Evolutionary conservation across 2,888 invertebrate species (phyloP).

Genomic region (Dione juno): DNA sequence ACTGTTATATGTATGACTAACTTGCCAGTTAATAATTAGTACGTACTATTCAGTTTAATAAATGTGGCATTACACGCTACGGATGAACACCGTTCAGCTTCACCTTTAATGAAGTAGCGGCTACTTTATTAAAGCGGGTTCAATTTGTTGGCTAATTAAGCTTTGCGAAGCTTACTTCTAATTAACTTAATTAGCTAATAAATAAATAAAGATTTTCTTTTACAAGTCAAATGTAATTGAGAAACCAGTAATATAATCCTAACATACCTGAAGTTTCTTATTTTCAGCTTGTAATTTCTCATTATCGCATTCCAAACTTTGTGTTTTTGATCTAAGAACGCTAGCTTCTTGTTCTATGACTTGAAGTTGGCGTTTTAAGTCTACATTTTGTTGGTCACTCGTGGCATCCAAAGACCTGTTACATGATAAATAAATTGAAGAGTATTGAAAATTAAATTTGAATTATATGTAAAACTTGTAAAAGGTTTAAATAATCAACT

Average conservation of each 20-base stretch:
- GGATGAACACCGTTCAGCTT: too few species aligned
- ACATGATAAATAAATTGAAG: not conserved
- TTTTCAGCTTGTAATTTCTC: constrained; percentile 90
- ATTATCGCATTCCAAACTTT: constrained; percentile 88
- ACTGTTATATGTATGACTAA: too few species aligned
- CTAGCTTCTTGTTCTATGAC: constrained; percentile 90
- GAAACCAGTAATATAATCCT: not conserved
- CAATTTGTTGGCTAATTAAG: too few species aligned
- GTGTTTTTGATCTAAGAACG: constrained; percentile 86
- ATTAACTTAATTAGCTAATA: too few species aligned
- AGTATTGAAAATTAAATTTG: not conserved
- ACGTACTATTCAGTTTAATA: too few species aligned
- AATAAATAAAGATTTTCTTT: too few species aligned
- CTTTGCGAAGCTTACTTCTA: too few species aligned
- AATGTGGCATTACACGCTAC: too few species aligned
- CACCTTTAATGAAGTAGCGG: too few species aligned
- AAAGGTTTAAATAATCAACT: constrained; percentile 51
- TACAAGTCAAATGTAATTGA: too few species aligned
- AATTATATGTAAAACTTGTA: not conserved
- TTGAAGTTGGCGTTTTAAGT: constrained; percentile 89
- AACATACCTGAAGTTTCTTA: constrained; percentile 84
- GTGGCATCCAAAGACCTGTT: constrained; percentile 83
- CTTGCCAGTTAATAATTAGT: too few species aligned
- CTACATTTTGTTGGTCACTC: constrained; percentile 85
- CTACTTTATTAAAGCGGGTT: too few species aligned